phyloP scores from a whole-genome alignment of 2,888 invertebrate genomes.

The Andrena praecox region DNA sequence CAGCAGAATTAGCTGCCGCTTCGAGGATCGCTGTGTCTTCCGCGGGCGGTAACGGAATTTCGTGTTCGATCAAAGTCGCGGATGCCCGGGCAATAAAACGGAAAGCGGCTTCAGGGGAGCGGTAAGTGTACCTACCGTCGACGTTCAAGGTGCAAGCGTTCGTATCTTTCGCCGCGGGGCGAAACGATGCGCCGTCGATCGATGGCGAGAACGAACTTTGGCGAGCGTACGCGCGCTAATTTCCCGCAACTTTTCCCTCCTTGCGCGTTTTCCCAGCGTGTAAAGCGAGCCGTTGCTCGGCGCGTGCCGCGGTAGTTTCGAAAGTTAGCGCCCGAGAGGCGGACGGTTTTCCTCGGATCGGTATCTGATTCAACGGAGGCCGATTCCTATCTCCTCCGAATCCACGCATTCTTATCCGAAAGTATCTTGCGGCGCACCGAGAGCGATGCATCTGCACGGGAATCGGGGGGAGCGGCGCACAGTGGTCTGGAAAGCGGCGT shows the following conservation, averaged over 20 bases:
- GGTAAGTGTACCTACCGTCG: not conserved
- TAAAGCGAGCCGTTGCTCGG: conserved; percentile 15
- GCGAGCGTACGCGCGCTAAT: conserved; percentile 31
- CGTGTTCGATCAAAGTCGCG: conserved; percentile 19
- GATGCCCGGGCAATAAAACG: not conserved
- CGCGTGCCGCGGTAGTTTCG: conserved; percentile 12
- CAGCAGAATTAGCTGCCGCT: not conserved
- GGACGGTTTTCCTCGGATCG: not conserved
- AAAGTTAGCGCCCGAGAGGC: conserved; percentile 14
- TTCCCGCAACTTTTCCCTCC: conserved; percentile 27
- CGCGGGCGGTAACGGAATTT: conserved; percentile 24
- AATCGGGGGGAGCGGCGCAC: too few species aligned
- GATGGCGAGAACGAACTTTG: conserved; percentile 44
- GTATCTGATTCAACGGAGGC: not conserved
- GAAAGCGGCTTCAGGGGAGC: not conserved
- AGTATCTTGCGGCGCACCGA: too few species aligned
- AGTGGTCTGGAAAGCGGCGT: too few species aligned
- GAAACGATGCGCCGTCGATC: conserved; percentile 52
- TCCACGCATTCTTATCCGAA: not conserved
- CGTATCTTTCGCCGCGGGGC: conserved; percentile 28
- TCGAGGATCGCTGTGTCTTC: not conserved
- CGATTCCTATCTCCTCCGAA: not conserved
- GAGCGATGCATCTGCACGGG: too few species aligned
- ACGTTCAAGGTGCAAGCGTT: conserved; percentile 5
- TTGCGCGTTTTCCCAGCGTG: conserved; percentile 36